phyloP scores from a whole-genome alignment of 2,113 vertebrate genomes.

The Thalassoma bifasciatum region DNA sequence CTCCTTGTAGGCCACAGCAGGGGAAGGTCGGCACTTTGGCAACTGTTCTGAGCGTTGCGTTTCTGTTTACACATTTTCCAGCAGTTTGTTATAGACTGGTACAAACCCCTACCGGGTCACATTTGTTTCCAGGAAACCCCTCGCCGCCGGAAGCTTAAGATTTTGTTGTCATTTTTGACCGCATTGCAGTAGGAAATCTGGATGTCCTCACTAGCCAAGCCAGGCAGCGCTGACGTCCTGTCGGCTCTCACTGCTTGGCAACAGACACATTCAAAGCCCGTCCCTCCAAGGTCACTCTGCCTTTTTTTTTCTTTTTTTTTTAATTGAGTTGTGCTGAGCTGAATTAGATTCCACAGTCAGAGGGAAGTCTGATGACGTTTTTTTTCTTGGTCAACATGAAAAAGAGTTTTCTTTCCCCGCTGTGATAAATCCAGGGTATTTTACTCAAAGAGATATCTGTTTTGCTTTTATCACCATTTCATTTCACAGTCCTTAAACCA shows the following conservation, averaged over 20 bases:
- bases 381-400: constrained; percentile 6
- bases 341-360: constrained; percentile 41
- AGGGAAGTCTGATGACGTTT: constrained; percentile 19
- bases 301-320: constrained; percentile 33
- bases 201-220: constrained; percentile 17
- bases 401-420: not conserved
- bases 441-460: not conserved
- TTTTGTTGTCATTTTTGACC: constrained; percentile 47
- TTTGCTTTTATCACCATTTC: not conserved
- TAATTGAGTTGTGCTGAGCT: constrained; percentile 50
- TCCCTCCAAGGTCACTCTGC: constrained; percentile 62
- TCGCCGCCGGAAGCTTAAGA: constrained; percentile 23
- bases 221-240: constrained; percentile 31
- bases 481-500: not conserved
- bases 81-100: constrained; percentile 8
- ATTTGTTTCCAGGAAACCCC: constrained; percentile 17
- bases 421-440: not conserved
- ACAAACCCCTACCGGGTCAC: constrained; percentile 8
- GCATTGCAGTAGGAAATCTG: constrained; percentile 61
- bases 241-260: constrained; percentile 57
- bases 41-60: not conserved
- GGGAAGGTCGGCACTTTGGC: not conserved
- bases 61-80: constrained; percentile 37
- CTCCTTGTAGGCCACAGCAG: constrained; percentile 15
- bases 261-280: constrained; percentile 17